Evolutionary conservation across 2,888 invertebrate species (phyloP), one percentile per base, ranked within the genome.

Genomic region (Pemphredon lugubris): DNA sequence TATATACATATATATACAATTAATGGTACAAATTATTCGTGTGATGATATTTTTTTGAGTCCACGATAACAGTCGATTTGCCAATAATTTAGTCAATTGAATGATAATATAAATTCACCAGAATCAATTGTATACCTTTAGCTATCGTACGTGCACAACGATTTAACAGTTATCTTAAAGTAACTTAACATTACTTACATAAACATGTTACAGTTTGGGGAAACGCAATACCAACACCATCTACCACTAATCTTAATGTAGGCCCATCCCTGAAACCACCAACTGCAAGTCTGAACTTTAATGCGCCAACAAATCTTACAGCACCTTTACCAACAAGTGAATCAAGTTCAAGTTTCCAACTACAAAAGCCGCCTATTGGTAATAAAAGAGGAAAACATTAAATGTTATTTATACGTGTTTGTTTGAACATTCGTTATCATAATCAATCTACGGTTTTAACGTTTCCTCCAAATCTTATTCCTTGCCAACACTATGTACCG

Each of bases 321-420:
- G 86, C 88, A 58, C 88, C 90, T 34, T 79, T 89, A 42, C 78
- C 87, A 44, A 66, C 83, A 21, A 83, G 79, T 11, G 87, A 88
- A 64, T 63, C 86, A 3, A 85, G 71, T 65, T 86, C 89, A 13
- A 88, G 87, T 79, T 94, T 94, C 90, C 93, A 94, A 83, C 91
- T 95, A 40, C 94, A 94, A 89, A 94, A 94, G 83, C 95, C 95
- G 23, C 94, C 94, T 21, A 86, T 91, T 32, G 92, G 93, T 54
- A 92, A 91, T 67, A 95, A 95, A 88, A 91, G 94, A 71, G 93
- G 93, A 67, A 94, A 94, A 84, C 93, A 94, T 90, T 93, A 91
- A 92, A 80, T 50, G 13, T n/a, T 18, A 23, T 54, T 23, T 23
- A 50, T 58, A 34, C 30, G 57, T 71, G 40, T 26, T 26, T 53